Percentiles rank a stretch among this genome's conserved stretches.
phyloP scores from a whole-genome alignment of 2,888 invertebrate genomes.

The Idaea dimidiata region DNA sequence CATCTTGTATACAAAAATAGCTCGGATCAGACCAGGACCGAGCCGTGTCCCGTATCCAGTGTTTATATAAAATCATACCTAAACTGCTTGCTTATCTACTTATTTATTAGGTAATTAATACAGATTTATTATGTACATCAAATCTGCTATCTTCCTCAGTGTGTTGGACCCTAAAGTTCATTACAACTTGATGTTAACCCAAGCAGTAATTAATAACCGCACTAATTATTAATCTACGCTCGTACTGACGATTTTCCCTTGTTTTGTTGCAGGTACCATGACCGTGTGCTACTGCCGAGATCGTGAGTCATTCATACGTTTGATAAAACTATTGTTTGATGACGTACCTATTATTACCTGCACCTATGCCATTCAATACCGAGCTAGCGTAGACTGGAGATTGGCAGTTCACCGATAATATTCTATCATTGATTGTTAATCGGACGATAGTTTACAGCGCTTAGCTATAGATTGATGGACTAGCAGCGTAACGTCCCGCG shows the following conservation, averaged over 20 bases:
- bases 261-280: slow-evolving; percentile 72
- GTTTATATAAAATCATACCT: too few relatives aligned
- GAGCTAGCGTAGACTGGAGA: neutral
- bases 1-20: too few relatives aligned
- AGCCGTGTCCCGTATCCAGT: too few relatives aligned
- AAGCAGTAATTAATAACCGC: neutral
- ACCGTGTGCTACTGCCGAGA: slow-evolving; percentile 60
- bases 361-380: slow-evolving; percentile 5
- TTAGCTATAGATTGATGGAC: too few relatives aligned
- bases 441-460: neutral
- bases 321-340: slow-evolving; percentile 43
- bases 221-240: slow-evolving; percentile 19
- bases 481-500: too few relatives aligned
- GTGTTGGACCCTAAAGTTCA: neutral
- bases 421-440: neutral
- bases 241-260: slow-evolving; percentile 52
- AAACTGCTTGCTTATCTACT: too few relatives aligned
- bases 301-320: slow-evolving; percentile 65
- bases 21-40: too few relatives aligned
- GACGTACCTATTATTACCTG: slow-evolving; percentile 45
- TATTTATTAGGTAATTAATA: too few relatives aligned
- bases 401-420: neutral
- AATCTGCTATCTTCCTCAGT: too few relatives aligned
- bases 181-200: neutral
- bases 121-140: too few relatives aligned